Evolutionary conservation across 2,888 invertebrate species (phyloP).

Genomic region (Ophioninae sp.): DNA sequence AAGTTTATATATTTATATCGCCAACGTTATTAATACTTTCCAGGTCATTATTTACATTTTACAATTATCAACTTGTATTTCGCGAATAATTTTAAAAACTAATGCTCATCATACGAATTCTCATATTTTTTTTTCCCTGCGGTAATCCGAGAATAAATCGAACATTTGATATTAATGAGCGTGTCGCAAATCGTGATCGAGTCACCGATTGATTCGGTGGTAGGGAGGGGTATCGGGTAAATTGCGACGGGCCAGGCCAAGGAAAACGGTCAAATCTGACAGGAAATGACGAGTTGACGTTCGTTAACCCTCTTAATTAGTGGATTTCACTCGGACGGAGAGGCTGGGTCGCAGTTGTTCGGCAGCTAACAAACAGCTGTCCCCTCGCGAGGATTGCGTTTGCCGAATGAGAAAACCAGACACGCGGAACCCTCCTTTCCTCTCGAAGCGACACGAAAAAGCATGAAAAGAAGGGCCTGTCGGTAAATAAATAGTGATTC

Average conservation of each 20-base stretch:
- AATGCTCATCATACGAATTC: no score
- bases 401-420: constrained; percentile 13
- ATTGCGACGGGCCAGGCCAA: constrained; percentile 69
- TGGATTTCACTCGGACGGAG: constrained; percentile 71
- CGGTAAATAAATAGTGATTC: constrained; percentile 31
- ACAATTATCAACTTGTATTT: no score
- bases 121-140: background rate
- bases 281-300: constrained; percentile 80
- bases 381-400: constrained; percentile 32
- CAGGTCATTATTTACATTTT: no score
- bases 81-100: no score
- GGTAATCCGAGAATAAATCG: background rate
- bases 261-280: constrained; percentile 79
- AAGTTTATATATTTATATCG: no score
- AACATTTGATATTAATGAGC: background rate
- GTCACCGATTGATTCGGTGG: background rate
- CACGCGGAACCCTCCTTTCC: background rate
- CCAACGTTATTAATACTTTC: no score
- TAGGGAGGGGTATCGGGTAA: constrained; percentile 28
- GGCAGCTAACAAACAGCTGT: constrained; percentile 26
- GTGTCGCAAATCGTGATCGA: background rate
- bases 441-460: constrained; percentile 14
- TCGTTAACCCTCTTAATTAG: constrained; percentile 80
- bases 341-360: constrained; percentile 29
- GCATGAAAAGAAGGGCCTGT: constrained; percentile 3